Evolutionary conservation across 2,888 invertebrate genomes (phyloP).

Genomic region (Ophioninae sp.): DNA sequence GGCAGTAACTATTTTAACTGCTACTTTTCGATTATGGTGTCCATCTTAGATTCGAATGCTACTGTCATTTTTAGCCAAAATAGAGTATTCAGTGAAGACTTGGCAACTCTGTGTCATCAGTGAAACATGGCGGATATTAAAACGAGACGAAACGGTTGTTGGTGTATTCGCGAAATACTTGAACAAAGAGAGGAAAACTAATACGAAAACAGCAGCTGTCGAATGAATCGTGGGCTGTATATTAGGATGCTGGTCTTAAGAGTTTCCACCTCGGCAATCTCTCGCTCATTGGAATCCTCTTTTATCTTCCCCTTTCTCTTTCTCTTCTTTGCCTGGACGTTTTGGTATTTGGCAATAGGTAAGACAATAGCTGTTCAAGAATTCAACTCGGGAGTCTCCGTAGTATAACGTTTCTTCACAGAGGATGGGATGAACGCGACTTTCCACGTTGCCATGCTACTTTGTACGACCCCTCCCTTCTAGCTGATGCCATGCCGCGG

Average conservation of each 20-base stretch:
- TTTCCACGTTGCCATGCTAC: constrained; percentile 61
- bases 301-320: background rate
- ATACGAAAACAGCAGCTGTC: constrained; percentile 22
- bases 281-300: constrained; percentile 27
- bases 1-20: background rate
- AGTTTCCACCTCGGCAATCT: constrained; percentile 30
- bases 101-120: background rate
- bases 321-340: constrained; percentile 5
- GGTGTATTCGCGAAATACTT: constrained; percentile 21
- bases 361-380: constrained; percentile 50
- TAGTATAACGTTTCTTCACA: constrained; percentile 46
- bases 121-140: background rate
- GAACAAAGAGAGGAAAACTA: constrained; percentile 10
- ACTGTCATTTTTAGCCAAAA: background rate
- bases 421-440: constrained; percentile 30
- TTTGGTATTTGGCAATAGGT: constrained; percentile 46
- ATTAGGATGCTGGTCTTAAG: constrained; percentile 31
- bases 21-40: too few species aligned
- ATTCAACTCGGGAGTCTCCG: constrained; percentile 54
- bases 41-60: background rate
- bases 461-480: constrained; percentile 65
- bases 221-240: constrained; percentile 13
- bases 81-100: background rate
- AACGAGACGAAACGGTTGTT: constrained; percentile 8
- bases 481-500: constrained; percentile 67